Conservation (phyloP, 2,797 vertebrate species). For the Lepilemur septentrionalis region DNA sequence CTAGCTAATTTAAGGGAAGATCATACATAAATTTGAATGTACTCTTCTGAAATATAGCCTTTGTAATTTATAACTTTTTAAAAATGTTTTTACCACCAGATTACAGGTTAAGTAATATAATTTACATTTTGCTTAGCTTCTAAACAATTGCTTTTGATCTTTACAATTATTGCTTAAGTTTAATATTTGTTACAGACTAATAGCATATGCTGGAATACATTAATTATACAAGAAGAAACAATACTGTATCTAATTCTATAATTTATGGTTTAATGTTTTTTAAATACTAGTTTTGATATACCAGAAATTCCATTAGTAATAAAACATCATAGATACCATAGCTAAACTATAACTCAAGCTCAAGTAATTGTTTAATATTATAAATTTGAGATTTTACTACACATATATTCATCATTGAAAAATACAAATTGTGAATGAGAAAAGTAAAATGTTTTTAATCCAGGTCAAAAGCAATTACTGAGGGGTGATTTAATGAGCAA, state of each 20-base stretch:
- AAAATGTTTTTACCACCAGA: too few relatives aligned
- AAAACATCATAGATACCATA: neutral
- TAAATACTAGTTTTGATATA: constrained; percentile 30
- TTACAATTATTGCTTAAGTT: constrained; percentile 21
- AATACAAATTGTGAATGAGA: constrained; percentile 28
- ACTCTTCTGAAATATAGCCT: constrained; percentile 36
- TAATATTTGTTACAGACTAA: constrained; percentile 33
- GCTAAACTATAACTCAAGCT: neutral
- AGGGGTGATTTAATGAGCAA: neutral
- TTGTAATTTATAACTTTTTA: neutral
- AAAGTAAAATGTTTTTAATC: neutral
- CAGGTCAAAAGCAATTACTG: neutral
- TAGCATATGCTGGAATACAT: neutral
- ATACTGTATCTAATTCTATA: constrained; percentile 6
- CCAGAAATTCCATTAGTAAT: neutral
- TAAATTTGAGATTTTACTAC: neutral
- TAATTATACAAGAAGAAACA: constrained; percentile 21
- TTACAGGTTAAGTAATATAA: neutral
- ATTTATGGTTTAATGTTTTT: constrained; percentile 10
- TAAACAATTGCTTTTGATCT: constrained; percentile 28
- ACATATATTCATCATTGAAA: neutral
- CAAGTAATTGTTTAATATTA: neutral
- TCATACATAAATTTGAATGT: constrained; percentile 10
- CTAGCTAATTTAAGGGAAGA: constrained; percentile 5
- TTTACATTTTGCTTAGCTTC: neutral